Conservation (phyloP, 1,140 invertebrate species). For the Panulirus ornatus region DNA sequence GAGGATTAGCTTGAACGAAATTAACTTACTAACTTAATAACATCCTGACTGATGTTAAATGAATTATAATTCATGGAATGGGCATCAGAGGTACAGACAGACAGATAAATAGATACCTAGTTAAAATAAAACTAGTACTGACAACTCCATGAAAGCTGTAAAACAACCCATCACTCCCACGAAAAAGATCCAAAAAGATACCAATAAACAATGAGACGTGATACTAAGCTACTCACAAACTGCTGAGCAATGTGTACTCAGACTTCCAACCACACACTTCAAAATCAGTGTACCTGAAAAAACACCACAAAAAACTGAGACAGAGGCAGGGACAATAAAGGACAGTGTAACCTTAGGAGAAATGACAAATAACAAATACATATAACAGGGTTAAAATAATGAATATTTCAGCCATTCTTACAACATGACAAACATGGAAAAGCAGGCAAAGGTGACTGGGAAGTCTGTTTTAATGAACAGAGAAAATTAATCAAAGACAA, state of each 20-base stretch:
- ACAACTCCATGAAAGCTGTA: background rate
- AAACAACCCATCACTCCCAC: background rate
- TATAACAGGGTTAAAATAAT: background rate
- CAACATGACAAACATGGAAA: too few relatives aligned
- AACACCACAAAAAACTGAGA: slow-evolving; percentile 12
- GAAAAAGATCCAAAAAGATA: background rate
- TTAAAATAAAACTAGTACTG: background rate
- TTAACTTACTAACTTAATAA: too few relatives aligned
- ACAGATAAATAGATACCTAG: background rate
- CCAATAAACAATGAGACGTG: background rate
- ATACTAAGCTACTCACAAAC: slow-evolving; percentile 20
- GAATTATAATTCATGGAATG: too few relatives aligned
- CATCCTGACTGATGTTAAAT: too few relatives aligned
- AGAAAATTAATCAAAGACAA: too few relatives aligned
- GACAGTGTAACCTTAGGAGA: background rate
- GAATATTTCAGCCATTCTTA: too few relatives aligned
- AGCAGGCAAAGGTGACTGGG: too few relatives aligned
- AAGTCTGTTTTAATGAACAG: too few relatives aligned
- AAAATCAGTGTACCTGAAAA: slow-evolving; percentile 43
- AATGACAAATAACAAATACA: background rate
- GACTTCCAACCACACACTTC: background rate
- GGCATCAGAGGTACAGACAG: too few relatives aligned
- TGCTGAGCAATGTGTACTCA: slow-evolving; percentile 45
- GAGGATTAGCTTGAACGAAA: too few relatives aligned
- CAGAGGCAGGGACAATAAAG: background rate